Evolutionary conservation across 53 echinoderm and acorn worm genomes (phyloP).

Genomic region (Apostichopus leukothele): DNA sequence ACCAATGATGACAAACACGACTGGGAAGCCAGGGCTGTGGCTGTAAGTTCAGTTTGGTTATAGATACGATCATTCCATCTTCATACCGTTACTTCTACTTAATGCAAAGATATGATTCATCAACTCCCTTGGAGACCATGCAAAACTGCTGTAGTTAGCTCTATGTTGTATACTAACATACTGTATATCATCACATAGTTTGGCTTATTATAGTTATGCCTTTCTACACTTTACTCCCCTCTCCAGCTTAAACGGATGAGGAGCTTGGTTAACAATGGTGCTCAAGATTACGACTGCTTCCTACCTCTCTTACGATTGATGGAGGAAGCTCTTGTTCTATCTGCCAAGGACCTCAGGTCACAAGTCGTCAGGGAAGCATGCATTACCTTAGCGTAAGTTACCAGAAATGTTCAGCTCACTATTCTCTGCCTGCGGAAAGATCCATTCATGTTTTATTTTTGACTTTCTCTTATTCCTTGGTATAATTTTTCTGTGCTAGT

Average conservation of each 20-base stretch:
- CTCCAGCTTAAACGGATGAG: conserved; percentile 31
- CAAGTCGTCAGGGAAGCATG: conserved; percentile 92
- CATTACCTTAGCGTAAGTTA: conserved; percentile 68
- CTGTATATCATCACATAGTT: too few relatives aligned
- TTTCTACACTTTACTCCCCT: background rate
- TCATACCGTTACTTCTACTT: too few relatives aligned
- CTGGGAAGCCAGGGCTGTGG: conserved; percentile 76
- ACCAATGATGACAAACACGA: conserved; percentile 81
- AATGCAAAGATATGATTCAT: too few relatives aligned
- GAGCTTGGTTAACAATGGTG: conserved; percentile 77
- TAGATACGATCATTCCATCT: too few relatives aligned
- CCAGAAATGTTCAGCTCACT: too few relatives aligned
- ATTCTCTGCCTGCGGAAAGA: too few relatives aligned
- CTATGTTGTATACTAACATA: too few relatives aligned
- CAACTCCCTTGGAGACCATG: too few relatives aligned
- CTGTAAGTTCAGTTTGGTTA: conserved; percentile 67
- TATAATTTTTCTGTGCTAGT: too few relatives aligned
- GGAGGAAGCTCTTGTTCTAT: conserved; percentile 78
- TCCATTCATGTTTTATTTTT: too few relatives aligned
- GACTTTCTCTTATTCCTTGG: too few relatives aligned
- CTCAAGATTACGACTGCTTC: conserved; percentile 83
- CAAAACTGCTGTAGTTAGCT: too few relatives aligned
- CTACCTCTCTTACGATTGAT: conserved; percentile 62
- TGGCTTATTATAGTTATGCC: background rate
- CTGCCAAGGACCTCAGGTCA: conserved; percentile 94